Evolutionary conservation across 1,140 invertebrate species (phyloP), one percentile per base, ranked within the genome.

Genomic region (Cydia pomonella): DNA sequence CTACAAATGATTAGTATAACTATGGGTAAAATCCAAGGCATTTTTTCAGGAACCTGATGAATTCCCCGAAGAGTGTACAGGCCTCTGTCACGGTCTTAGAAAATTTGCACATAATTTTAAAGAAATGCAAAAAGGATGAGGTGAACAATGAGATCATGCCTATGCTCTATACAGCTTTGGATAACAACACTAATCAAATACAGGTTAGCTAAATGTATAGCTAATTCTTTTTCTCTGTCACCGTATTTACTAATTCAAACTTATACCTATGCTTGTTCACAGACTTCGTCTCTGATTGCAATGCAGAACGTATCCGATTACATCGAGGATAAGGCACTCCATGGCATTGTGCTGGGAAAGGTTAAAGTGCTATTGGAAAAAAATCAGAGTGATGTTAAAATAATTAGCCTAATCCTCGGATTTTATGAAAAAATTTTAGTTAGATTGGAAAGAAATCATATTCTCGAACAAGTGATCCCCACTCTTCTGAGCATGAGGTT

Each of bases 381-480:
- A 80, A 98, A 98, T 87, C 95, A 96, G 25, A 94, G 93, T 27
- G 97, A 98, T 85, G 88, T 96, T 2, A 97, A 97, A 82, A 94
- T 97, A 59, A 94, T 97, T 7, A 95, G 96, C 81, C 96, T 96
- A 78, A 96, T 97, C 13, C 91, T 98, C 0, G 95, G 95, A 1
- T 96, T 96, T 86, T 95, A 97, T 44, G 97, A 97, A 85, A 95
- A 95, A 74, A 97, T 97, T 1, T 92, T 98, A 63, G 95, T 97
- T 78, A 95, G 97, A 73, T 93, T 99, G 74, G 98, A 99, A 78
- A 96, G 97, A 80, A 95, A 95, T 66, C 88, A 94, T 83, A 97
- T 99, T 66, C 95, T 98, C 77, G 98, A 99, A 80, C 97, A 98
- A 79, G 97, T 99, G 0, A 94, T 99, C 78, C 98, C 98, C 0